These are phyloP conservation scores for Suricata suricatta DNA, from an alignment of 2,113 vertebrate species.

Conservation along the genomic window DNA sequence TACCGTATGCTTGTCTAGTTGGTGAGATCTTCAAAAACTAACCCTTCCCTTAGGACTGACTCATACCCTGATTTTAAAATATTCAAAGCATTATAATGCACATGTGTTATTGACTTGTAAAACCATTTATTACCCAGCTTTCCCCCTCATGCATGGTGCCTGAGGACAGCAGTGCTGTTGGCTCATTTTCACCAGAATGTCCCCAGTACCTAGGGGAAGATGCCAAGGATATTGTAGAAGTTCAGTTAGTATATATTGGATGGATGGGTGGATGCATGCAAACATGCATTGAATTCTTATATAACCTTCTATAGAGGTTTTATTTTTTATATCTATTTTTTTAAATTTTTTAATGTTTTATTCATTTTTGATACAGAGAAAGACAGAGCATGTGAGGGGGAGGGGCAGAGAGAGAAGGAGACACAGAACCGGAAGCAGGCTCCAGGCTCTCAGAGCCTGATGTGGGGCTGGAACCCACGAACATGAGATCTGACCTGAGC, in stretches of 20 bases:
- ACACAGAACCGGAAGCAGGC: no score
- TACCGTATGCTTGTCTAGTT: not conserved
- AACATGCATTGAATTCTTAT: not conserved
- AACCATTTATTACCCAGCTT: not conserved
- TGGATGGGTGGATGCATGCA: not conserved
- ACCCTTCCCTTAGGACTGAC: not conserved
- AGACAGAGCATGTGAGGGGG: no score
- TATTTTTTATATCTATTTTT: no score
- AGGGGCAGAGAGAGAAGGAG: no score
- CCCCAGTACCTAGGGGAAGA: no score
- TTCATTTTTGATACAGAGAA: no score
- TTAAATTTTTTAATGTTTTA: no score
- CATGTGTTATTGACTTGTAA: not conserved
- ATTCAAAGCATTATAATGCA: not conserved
- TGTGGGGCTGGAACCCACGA: no score
- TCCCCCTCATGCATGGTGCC: not conserved
- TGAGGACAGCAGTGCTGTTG: not conserved
- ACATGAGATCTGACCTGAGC: no score
- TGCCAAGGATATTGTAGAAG: not conserved
- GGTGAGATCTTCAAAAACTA: not conserved
- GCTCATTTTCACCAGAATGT: not conserved
- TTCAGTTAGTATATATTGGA: not conserved
- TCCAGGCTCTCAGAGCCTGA: no score
- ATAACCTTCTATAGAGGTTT: not conserved
- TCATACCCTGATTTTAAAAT: not conserved